A percentile compares a stretch with the other conserved stretches of the same genome.
Conservation (phyloP, 1,140 invertebrate species). For the Lucilia cuprina region DNA sequence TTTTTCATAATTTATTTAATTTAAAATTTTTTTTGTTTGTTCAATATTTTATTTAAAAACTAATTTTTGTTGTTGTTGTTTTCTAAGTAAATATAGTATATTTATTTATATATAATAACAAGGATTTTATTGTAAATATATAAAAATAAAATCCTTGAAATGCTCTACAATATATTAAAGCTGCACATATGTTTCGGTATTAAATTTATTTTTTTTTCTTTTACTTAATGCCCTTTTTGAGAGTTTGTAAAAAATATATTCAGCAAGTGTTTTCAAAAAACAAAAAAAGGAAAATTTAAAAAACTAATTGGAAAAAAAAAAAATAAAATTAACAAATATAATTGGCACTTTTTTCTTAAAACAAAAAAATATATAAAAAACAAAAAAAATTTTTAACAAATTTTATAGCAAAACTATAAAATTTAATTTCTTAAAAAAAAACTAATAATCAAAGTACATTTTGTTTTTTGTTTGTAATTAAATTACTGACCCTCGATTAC, state of each 20-base stretch:
- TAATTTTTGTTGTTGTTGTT: neutral
- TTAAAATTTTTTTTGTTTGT: neutral
- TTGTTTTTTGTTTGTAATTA: neutral
- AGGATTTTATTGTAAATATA: neutral
- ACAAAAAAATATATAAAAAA: neutral
- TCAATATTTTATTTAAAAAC: neutral
- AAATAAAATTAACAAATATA: neutral
- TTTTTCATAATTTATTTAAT: neutral
- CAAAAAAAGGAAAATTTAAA: neutral
- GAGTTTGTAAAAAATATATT: neutral
- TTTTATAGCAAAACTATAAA: neutral
- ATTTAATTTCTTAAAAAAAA: neutral
- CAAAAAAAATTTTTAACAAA: neutral
- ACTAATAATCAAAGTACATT: neutral
- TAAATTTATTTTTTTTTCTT: neutral
- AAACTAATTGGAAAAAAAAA: neutral
- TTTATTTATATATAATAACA: neutral
- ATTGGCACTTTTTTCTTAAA: slow-evolving; percentile 29
- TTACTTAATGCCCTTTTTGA: neutral
- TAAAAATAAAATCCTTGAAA: neutral
- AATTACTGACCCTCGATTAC: slow-evolving; percentile 21
- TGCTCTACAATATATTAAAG: slow-evolving; percentile 23
- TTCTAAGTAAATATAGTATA: neutral
- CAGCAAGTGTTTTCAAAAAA: slow-evolving; percentile 3
- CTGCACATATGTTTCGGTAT: slow-evolving; percentile 28